Base-by-base conservation (phyloP, 2,888 invertebrate genomes). In the Lithophane ornitopus region DNA sequence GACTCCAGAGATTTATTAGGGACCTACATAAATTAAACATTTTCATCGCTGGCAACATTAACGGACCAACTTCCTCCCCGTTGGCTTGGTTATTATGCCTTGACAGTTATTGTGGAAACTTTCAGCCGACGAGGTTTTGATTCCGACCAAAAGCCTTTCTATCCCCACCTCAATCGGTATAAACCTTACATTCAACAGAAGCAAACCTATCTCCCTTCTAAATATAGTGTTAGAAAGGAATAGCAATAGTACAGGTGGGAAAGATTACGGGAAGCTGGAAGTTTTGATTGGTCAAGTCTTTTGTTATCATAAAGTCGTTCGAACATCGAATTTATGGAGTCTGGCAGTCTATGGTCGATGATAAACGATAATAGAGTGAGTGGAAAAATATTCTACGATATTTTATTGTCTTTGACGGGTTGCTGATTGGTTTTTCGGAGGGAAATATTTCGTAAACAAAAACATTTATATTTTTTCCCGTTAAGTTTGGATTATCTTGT, bases 61-160 rank as follows among this genome's bases (percentile, higher is more conserved):
- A 86, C 86, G 78, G 79, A 79, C 85, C 67, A 87, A 87, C 85
- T 85, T 85, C 74, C 76, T 81, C 79, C 76, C 76, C 80, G 80
- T 81, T 74, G 73, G 70, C 80, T 74, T 68, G 78, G 87, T 87
- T 90, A 91, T 91, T 89, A 89, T 86, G 84, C 84, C 76, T 70
- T 84, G 90, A 91, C 91, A 91, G 90, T 91, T 93, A 93, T 92
- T 90, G 90, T 88, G 74, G 77, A 78, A 92, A 92, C 87, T 92
- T 91, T 89, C 78, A 79, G 72, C 69, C 80, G 70, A 76, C 78
- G 73, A 75, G 44, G 76, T 84, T 90, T 89, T 89, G 88, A 89
- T 90, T 90, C 84, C 84, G 74, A 78, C 81, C 69, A 70, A 78
- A 82, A 76, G 77, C 74, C 39, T 75, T 76, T 76, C 75, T 65